phyloP scores from a whole-genome alignment of 2,113 vertebrate species.

The Pao palembangensis region DNA sequence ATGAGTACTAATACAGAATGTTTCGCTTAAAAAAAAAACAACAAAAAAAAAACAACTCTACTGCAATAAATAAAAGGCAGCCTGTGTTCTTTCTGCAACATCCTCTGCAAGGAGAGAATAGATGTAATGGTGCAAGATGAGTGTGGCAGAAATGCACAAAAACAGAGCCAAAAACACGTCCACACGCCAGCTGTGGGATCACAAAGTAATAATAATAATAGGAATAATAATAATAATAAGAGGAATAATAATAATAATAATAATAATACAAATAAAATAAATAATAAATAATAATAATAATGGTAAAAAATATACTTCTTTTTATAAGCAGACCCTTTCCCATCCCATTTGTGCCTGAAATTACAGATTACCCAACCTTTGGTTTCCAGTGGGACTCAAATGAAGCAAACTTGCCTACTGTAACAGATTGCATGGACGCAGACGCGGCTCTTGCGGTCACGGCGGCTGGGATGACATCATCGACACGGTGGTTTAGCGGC shows the following conservation, averaged over 20 bases:
- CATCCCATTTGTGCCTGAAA: neutral
- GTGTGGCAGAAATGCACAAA: no score
- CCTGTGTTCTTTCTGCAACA: no score
- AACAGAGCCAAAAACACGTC: constrained; percentile 5
- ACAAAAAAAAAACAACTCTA: no score
- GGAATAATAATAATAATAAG: constrained; percentile 29
- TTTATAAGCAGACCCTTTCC: constrained; percentile 1
- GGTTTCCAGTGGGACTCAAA: constrained; percentile 3
- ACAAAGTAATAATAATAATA: constrained; percentile 25
- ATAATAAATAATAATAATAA: constrained; percentile 30
- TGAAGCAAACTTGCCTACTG: neutral
- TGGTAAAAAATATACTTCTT: constrained; percentile 34
- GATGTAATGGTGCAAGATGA: no score
- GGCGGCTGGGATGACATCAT: constrained; percentile 40
- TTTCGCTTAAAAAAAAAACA: no score
- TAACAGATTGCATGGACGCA: neutral
- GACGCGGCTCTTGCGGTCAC: constrained; percentile 10
- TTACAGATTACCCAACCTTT: neutral
- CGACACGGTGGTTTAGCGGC: neutral
- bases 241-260: constrained; percentile 29
- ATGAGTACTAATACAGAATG: no score
- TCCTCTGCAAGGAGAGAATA: no score
- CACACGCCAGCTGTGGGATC: constrained; percentile 39
- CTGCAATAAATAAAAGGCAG: no score
- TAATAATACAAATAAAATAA: no score